These are phyloP conservation scores for Tenebrosternarchus preto DNA, from an alignment of 2,113 vertebrate species.

Conservation along the genomic window DNA sequence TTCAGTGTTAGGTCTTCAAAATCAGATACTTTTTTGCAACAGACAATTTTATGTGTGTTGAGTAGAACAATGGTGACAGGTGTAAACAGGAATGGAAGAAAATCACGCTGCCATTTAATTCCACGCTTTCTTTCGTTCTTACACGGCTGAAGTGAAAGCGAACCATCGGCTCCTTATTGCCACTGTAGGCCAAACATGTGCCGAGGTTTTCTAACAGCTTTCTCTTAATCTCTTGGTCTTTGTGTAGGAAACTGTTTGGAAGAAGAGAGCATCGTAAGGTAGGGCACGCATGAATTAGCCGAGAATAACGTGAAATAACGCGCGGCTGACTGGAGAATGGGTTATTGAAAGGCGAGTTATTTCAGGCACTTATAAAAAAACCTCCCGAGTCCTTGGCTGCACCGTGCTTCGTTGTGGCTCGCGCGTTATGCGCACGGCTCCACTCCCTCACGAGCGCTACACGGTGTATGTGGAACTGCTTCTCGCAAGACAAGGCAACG, in stretches of 20 bases:
- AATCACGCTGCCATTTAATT: conserved; percentile 1
- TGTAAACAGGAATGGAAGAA: conserved; percentile 22
- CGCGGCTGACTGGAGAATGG: conserved; percentile 31
- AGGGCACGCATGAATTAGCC: conserved; percentile 14
- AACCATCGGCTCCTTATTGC: not conserved
- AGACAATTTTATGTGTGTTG: conserved; percentile 49
- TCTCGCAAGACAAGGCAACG: conserved; percentile 62
- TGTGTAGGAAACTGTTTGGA: conserved; percentile 14
- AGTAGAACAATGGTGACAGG: conserved; percentile 18
- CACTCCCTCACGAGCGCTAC: conserved; percentile 52
- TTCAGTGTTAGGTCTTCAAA: conserved; percentile 53
- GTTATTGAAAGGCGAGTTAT: conserved; percentile 52
- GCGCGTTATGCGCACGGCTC: conserved; percentile 59
- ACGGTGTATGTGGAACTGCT: conserved; percentile 44
- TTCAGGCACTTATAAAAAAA: conserved; percentile 79
- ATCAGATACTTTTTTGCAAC: conserved; percentile 39
- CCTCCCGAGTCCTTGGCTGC: conserved; percentile 74
- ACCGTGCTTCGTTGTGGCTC: conserved; percentile 69
- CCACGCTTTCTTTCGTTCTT: not conserved
- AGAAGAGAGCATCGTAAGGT: conserved; percentile 35
- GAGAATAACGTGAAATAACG: conserved; percentile 18
- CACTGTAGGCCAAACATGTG: not conserved
- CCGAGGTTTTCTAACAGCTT: not conserved
- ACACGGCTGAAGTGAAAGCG: not conserved
- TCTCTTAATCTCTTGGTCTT: not conserved